These are phyloP conservation scores for Linurgus olivaceus DNA, from an alignment of 2,797 vertebrate genomes.

Conservation along the genomic window DNA sequence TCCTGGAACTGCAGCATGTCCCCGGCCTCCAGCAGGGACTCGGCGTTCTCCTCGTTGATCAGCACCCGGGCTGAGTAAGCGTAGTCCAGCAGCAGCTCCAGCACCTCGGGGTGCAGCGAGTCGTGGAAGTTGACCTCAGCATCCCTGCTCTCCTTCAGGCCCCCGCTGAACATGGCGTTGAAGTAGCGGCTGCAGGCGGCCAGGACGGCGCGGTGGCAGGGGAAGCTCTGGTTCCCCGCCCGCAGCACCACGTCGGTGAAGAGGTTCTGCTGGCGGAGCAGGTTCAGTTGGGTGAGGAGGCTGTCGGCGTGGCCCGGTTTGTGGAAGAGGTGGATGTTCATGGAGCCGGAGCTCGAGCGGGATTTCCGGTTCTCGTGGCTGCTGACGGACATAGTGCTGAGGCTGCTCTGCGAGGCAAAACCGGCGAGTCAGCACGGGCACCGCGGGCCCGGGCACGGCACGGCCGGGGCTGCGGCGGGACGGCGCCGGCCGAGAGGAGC, in stretches of 20 bases:
- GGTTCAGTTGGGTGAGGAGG: constrained; percentile 94
- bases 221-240: constrained; percentile 90
- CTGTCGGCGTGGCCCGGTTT: constrained; percentile 97
- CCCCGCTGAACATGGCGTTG: constrained; percentile 97
- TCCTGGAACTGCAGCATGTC: constrained; percentile 99
- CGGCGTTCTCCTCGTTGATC: constrained; percentile 97
- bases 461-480: neutral
- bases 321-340: constrained; percentile 98
- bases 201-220: constrained; percentile 94
- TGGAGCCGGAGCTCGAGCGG: constrained; percentile 93
- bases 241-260: constrained; percentile 96
- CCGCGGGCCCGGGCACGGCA: too few species aligned
- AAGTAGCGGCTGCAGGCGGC: constrained; percentile 98
- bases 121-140: constrained; percentile 93
- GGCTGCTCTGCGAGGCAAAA: neutral
- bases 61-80: constrained; percentile 95
- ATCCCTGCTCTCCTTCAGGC: constrained; percentile 92
- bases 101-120: constrained; percentile 92
- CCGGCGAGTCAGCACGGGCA: neutral
- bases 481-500: neutral
- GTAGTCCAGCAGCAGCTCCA: constrained; percentile 95
- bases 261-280: constrained; percentile 89
- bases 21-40: constrained; percentile 93
- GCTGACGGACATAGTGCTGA: constrained; percentile 88
- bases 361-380: constrained; percentile 98